Percentiles rank a stretch among this genome's conserved stretches.
These are phyloP conservation scores for Cenopis cana DNA, from an alignment of 2,888 invertebrate genomes.

Conservation along the genomic window DNA sequence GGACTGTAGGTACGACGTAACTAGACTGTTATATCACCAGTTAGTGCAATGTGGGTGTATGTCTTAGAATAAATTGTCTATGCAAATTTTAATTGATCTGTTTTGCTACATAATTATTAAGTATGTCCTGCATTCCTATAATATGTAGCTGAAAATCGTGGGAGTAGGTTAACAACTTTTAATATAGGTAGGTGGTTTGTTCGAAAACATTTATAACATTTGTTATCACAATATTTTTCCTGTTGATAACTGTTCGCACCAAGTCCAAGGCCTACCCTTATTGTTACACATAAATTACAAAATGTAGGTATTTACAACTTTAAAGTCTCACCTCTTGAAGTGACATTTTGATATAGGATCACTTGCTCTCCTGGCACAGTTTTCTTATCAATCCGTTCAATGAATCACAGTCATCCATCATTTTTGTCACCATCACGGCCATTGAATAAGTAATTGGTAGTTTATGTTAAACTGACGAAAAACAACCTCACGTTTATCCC, in stretches of 20 bases:
- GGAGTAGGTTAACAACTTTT: neutral
- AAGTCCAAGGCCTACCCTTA: slow-evolving; percentile 28
- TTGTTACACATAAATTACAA: slow-evolving; percentile 10
- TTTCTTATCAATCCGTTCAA: slow-evolving; percentile 62
- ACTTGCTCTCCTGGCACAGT: slow-evolving; percentile 67
- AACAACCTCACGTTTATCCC: slow-evolving; percentile 27
- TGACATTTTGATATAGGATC: slow-evolving; percentile 70
- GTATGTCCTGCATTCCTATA: neutral
- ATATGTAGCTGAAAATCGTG: neutral
- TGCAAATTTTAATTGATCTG: neutral
- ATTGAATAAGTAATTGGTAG: slow-evolving; percentile 29
- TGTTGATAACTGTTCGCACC: slow-evolving; percentile 8
- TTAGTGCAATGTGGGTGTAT: neutral
- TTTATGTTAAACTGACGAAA: slow-evolving; percentile 8
- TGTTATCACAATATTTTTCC: slow-evolving; percentile 21
- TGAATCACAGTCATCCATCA: slow-evolving; percentile 55
- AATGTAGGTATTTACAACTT: slow-evolving; percentile 11
- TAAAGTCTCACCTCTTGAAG: slow-evolving; percentile 74
- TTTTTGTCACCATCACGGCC: slow-evolving; percentile 52
- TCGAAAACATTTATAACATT: slow-evolving; percentile 14
- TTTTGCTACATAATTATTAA: neutral
- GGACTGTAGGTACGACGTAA: neutral
- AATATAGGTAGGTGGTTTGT: neutral
- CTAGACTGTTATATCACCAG: neutral
- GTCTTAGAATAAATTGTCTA: neutral